Evolutionary conservation across 2,888 invertebrate genomes (phyloP).

Genomic region (Temnothorax ravouxi): DNA sequence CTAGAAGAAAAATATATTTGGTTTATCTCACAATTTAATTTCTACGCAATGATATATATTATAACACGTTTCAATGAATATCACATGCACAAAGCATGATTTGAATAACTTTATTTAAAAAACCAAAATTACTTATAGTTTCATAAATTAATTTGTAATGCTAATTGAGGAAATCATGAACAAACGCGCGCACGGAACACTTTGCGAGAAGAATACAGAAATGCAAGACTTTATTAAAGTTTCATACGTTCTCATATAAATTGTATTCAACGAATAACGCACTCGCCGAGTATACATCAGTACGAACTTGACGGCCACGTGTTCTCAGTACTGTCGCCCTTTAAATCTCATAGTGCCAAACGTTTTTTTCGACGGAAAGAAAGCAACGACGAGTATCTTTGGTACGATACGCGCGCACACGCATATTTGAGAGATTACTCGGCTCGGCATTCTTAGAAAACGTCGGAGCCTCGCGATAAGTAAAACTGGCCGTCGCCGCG

Average conservation of each 20-base stretch:
- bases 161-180: not conserved
- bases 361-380: not conserved
- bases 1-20: constrained; percentile 48
- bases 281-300: constrained; percentile 10
- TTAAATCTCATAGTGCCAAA: not conserved
- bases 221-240: constrained; percentile 3
- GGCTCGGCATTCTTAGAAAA: constrained; percentile 37
- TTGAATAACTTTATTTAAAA: constrained; percentile 15
- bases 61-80: not conserved
- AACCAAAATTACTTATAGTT: not conserved
- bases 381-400: not conserved
- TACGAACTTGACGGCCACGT: not conserved
- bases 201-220: not conserved
- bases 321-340: not conserved
- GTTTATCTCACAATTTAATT: not conserved
- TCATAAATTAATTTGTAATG: not conserved
- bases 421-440: not conserved
- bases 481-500: not conserved
- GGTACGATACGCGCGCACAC: not conserved
- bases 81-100: not conserved
- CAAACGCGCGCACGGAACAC: not conserved
- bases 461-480: constrained; percentile 3
- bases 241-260: constrained; percentile 6
- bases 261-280: constrained; percentile 2
- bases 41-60: not conserved